phyloP scores from a whole-genome alignment of 2,888 invertebrate species.

The Aromia moschata region DNA sequence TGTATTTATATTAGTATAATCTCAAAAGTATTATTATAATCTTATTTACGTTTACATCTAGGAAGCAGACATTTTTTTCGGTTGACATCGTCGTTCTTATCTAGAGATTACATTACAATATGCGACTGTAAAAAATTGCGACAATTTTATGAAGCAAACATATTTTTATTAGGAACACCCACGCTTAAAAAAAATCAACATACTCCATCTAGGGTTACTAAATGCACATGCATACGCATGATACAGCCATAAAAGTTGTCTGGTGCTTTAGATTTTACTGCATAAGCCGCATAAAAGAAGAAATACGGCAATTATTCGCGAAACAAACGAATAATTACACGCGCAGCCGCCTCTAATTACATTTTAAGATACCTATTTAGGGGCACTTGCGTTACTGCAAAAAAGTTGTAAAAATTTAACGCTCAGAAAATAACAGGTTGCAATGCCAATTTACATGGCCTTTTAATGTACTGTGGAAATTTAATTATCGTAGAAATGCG shows the following conservation, averaged over 20 bases:
- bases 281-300: slow-evolving; percentile 8
- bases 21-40: too few relatives aligned
- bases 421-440: slow-evolving; percentile 28
- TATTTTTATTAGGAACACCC: too few relatives aligned
- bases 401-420: slow-evolving; percentile 31
- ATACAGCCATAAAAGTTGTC: neutral
- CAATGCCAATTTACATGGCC: slow-evolving; percentile 21
- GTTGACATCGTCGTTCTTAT: too few relatives aligned
- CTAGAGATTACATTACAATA: too few relatives aligned
- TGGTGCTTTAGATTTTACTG: slow-evolving; percentile 6
- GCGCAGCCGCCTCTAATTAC: slow-evolving; percentile 22
- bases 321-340: slow-evolving; percentile 31
- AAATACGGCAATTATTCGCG: slow-evolving; percentile 22
- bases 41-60: too few relatives aligned
- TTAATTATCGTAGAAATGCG: slow-evolving; percentile 29
- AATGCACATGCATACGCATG: neutral
- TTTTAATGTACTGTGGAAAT: slow-evolving; percentile 26
- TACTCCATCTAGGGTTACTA: neutral
- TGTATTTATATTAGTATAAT: too few relatives aligned
- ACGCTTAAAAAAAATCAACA: too few relatives aligned
- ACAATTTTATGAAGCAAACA: too few relatives aligned
- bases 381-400: slow-evolving; percentile 3
- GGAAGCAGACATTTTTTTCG: too few relatives aligned
- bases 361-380: slow-evolving; percentile 25
- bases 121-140: too few relatives aligned